Evolutionary conservation across 2,113 vertebrate species (phyloP).

Genomic region (Sinocyclocheilus rhinocerous): DNA sequence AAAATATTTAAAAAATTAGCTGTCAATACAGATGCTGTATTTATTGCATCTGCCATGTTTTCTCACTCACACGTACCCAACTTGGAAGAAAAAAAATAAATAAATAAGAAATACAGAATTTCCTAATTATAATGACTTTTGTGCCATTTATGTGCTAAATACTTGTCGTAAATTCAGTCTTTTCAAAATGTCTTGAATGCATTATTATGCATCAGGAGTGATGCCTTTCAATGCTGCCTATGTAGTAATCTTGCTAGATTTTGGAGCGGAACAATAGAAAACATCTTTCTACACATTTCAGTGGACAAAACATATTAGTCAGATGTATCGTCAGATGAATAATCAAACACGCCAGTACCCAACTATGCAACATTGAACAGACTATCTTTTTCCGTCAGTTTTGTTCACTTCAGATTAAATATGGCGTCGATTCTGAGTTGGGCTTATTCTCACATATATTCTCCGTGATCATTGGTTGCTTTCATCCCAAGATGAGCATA

Average conservation of each 20-base stretch:
- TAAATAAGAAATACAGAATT: background rate
- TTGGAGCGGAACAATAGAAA: background rate
- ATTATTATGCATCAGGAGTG: background rate
- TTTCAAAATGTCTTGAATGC: background rate
- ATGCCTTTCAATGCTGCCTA: background rate
- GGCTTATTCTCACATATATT: background rate
- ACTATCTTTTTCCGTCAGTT: background rate
- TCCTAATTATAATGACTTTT: background rate
- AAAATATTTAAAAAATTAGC: background rate
- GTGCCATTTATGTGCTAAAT: background rate
- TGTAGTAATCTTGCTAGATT: background rate
- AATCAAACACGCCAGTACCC: background rate
- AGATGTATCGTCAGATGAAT: background rate
- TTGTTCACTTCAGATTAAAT: background rate
- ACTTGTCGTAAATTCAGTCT: background rate
- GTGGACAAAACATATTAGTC: background rate
- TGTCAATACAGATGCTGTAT: background rate
- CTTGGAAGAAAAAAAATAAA: background rate
- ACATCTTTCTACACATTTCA: conserved; percentile 1
- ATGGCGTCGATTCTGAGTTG: background rate
- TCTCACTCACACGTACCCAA: background rate
- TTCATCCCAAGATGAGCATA: background rate
- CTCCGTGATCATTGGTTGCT: conserved; percentile 7
- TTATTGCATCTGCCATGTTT: background rate
- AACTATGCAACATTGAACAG: background rate